A percentile compares a stretch with the other conserved stretches of the same genome.
Conservation (phyloP, 1,140 invertebrate genomes). For the Trichonephila inaurata region DNA sequence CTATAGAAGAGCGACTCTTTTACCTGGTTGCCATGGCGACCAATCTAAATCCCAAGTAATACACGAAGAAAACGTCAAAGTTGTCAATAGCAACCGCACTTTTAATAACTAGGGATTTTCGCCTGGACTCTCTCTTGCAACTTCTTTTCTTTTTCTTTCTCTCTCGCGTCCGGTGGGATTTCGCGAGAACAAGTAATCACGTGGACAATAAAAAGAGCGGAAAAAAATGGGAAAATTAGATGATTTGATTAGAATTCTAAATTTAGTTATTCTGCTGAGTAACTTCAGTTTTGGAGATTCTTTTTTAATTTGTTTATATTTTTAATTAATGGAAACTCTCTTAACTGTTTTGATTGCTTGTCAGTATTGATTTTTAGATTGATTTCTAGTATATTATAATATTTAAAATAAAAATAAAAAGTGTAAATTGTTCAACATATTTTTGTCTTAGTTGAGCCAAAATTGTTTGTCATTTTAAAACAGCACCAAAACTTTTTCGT, state of each 20-base stretch:
- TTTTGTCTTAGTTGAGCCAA: no score
- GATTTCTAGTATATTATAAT: no score
- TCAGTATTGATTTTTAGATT: no score
- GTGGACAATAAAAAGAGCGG: background rate
- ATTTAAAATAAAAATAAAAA: no score
- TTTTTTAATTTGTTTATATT: no score
- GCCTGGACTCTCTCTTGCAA: conserved; percentile 50
- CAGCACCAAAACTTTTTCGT: no score
- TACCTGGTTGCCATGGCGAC: conserved; percentile 61
- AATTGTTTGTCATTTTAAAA: no score
- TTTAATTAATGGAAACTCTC: no score
- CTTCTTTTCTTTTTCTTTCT: background rate
- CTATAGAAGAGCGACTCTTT: conserved; percentile 70
- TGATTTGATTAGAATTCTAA: background rate
- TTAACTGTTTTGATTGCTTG: no score
- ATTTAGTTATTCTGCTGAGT: background rate
- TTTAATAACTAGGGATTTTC: conserved; percentile 76
- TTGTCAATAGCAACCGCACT: conserved; percentile 76
- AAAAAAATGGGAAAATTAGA: no score
- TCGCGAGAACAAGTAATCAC: conserved; percentile 49
- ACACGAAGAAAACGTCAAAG: conserved; percentile 75
- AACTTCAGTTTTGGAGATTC: no score
- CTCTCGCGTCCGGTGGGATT: conserved; percentile 37
- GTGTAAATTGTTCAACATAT: no score
- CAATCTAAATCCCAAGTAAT: conserved; percentile 75